Percentiles rank a stretch among this genome's conserved stretches.
Conservation (phyloP, 1,140 invertebrate genomes). For the Neuroterus valhalla region DNA sequence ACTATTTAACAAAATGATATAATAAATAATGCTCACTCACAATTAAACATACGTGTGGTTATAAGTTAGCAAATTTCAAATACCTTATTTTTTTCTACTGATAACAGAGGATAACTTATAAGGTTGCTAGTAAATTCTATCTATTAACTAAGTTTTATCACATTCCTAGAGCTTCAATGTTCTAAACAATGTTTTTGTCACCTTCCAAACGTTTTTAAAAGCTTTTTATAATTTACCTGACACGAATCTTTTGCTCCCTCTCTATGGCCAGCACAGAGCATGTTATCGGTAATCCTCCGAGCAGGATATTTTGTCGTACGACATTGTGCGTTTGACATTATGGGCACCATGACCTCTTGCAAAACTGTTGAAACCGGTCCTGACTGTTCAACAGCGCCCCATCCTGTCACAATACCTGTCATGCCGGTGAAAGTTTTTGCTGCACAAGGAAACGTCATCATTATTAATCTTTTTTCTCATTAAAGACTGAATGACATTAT, state of each 20-base stretch:
- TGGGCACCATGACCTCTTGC: slow-evolving; percentile 81
- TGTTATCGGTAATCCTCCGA: slow-evolving; percentile 86
- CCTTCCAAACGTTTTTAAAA: slow-evolving; percentile 2
- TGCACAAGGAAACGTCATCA: slow-evolving; percentile 42
- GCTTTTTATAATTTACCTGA: slow-evolving; percentile 72
- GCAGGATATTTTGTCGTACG: slow-evolving; percentile 80
- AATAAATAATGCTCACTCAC: too few relatives aligned
- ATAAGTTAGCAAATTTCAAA: too few relatives aligned
- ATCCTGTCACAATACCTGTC: slow-evolving; percentile 79
- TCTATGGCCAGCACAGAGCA: slow-evolving; percentile 88
- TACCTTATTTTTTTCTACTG: too few relatives aligned
- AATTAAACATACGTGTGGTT: too few relatives aligned
- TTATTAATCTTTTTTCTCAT: slow-evolving; percentile 30
- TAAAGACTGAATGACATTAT: not conserved
- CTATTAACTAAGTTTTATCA: not conserved
- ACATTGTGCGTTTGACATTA: slow-evolving; percentile 84
- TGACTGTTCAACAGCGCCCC: slow-evolving; percentile 78
- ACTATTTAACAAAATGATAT: too few relatives aligned
- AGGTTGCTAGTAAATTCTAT: too few relatives aligned
- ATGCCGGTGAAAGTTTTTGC: slow-evolving; percentile 71
- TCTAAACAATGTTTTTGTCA: not conserved
- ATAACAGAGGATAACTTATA: too few relatives aligned
- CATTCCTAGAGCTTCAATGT: too few relatives aligned
- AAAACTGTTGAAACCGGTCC: slow-evolving; percentile 77
- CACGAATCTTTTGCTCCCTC: slow-evolving; percentile 86